Base-by-base conservation (phyloP, 1,140 invertebrate genomes). In the Halotydeus destructor region DNA sequence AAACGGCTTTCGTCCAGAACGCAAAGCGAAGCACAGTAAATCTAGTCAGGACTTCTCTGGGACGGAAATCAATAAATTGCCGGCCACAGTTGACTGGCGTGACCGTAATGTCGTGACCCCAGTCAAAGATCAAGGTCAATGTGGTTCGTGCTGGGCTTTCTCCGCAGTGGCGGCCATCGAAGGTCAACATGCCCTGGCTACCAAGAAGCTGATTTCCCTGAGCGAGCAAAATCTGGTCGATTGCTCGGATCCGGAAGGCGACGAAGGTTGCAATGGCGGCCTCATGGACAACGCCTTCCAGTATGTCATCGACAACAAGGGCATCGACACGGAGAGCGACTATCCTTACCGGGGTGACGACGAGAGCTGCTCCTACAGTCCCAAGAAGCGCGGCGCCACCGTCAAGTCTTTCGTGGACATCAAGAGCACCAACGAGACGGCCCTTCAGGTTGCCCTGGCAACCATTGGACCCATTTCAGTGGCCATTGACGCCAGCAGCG, bases 151-250 rank as follows among this genome's bases (percentile, higher is more conserved):
- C 33, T 60, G 57, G 55, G 52, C 58, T 6, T 60, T 60, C 31
- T 51, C 54, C 3, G 41, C 56, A 6, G 46, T 46, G 9, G 45
- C 21, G 14, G 40, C 44, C 12, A 34, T 52, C 18, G 51, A 52
- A 35, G 48, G 51, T 24, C 32, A 45, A 9, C 42, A 48, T 12
- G 36, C 19, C 25, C 44, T 27, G 31, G 46, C 34, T 19, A 46
- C 69, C 24, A 78, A 78, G 32, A 68, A 71, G 46, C 65, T 97
- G 16, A 69, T 88, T 5, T 86, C 83, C 4, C 69, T 98, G 0
- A 89, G 82, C 48, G 91, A 97, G 64, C 89, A 98, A 65, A 94
- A 97, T 60, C 64, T 98, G 34, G 70, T 98, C 24, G 91, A 97
- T 65, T 97, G 91, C 57, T 89, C 84, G 2, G 53, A 56, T 1